Conservation (phyloP, 2,888 invertebrate genomes). For the Aspidiotus destructor region DNA sequence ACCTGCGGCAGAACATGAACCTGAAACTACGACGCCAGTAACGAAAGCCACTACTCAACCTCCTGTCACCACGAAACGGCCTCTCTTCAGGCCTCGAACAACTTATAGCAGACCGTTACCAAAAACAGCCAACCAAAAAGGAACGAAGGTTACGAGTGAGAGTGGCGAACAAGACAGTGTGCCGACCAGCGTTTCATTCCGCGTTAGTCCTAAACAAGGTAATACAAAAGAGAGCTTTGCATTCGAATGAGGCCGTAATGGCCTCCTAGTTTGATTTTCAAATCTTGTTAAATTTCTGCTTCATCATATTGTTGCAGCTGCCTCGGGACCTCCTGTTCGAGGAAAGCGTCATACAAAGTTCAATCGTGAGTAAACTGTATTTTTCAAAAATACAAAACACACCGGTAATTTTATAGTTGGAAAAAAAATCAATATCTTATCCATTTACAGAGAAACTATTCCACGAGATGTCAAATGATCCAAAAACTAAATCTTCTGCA, state of each 20-base stretch:
- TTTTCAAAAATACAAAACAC: no score
- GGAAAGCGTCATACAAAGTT: conserved; percentile 23
- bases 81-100: conserved; percentile 18
- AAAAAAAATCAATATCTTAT: neutral
- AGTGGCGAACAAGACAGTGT: conserved; percentile 34
- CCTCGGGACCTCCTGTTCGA: conserved; percentile 6
- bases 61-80: conserved; percentile 20
- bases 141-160: conserved; percentile 16
- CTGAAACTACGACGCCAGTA: conserved; percentile 38
- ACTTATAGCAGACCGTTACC: conserved; percentile 20
- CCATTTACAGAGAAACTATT: conserved; percentile 22
- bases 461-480: conserved; percentile 33
- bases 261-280: neutral
- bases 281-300: neutral
- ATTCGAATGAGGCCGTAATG: neutral
- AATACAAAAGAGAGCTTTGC: neutral
- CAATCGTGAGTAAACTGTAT: conserved; percentile 9
- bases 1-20: conserved; percentile 42
- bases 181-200: conserved; percentile 39
- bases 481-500: conserved; percentile 23
- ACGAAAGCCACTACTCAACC: conserved; percentile 32
- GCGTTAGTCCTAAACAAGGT: conserved; percentile 39
- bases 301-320: conserved; percentile 9
- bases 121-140: conserved; percentile 8
- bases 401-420: no score